These are phyloP conservation scores for Brachyrhaphis roseni DNA, from an alignment of 2,797 vertebrate species.

Conservation along the genomic window DNA sequence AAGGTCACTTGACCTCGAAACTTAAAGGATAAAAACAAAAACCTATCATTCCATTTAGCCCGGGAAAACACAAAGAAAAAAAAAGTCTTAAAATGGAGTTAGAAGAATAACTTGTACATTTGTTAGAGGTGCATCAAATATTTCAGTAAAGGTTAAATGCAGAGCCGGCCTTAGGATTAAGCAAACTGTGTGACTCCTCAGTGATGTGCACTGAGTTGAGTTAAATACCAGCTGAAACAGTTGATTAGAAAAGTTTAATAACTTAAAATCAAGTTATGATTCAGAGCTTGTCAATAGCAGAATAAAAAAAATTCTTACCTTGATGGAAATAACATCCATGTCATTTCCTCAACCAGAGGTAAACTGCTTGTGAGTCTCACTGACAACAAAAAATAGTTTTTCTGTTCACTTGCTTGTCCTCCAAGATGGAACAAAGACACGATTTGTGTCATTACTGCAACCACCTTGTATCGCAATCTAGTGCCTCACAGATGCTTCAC, in stretches of 20 bases:
- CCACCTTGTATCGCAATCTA: not conserved
- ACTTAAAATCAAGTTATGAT: not conserved
- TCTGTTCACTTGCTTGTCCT: not conserved
- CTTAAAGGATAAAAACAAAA: not conserved
- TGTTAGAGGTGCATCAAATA: not conserved
- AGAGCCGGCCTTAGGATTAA: not conserved
- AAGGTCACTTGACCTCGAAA: slow-evolving; percentile 32
- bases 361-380: not conserved
- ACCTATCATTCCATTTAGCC: not conserved
- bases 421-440: not conserved
- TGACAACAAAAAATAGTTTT: not conserved
- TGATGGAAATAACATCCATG: not conserved
- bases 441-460: not conserved
- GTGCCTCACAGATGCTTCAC: not conserved
- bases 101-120: not conserved
- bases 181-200: not conserved
- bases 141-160: not conserved
- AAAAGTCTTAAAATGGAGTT: not conserved
- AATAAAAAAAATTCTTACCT: not conserved
- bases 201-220: not conserved
- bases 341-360: not conserved
- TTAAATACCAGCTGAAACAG: not conserved
- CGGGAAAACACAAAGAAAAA: not conserved
- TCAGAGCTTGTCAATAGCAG: not conserved
- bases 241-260: not conserved